phyloP scores from a whole-genome alignment of 2,797 vertebrate species.

The Garrulus glandarius region DNA sequence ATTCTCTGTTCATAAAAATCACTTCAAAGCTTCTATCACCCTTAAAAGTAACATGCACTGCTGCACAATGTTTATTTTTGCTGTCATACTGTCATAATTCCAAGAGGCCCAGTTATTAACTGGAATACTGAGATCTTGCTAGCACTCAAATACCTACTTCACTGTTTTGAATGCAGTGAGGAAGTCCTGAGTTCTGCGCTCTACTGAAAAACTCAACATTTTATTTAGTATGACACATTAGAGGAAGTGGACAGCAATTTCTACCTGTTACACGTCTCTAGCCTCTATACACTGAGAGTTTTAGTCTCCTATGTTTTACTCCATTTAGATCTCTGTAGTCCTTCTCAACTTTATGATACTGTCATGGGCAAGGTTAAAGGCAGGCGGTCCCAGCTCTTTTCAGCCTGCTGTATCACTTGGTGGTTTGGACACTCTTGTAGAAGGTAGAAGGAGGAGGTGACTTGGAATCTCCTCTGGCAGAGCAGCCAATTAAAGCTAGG shows the following conservation, averaged over 20 bases:
- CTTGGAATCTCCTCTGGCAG: background rate
- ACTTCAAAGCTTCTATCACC: background rate
- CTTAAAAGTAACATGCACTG: background rate
- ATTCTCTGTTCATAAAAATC: background rate
- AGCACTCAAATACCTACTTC: background rate
- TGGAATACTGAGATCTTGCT: background rate
- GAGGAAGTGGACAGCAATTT: background rate
- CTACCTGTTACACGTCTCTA: background rate
- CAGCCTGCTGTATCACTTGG: background rate
- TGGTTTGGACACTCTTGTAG: background rate
- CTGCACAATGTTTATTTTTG: background rate
- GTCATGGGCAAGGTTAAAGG: background rate
- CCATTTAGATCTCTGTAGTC: background rate
- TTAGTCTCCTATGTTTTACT: background rate
- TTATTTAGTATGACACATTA: background rate
- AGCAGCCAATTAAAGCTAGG: background rate
- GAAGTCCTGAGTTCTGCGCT: background rate
- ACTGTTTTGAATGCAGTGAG: background rate
- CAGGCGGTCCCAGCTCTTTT: background rate
- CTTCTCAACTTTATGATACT: background rate
- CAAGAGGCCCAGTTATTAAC: background rate
- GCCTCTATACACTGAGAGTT: background rate
- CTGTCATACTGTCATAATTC: background rate
- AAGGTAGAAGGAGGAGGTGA: background rate
- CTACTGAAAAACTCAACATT: background rate